Evolutionary conservation across 2,113 vertebrate species (phyloP).

Genomic region (Octodon degus): DNA sequence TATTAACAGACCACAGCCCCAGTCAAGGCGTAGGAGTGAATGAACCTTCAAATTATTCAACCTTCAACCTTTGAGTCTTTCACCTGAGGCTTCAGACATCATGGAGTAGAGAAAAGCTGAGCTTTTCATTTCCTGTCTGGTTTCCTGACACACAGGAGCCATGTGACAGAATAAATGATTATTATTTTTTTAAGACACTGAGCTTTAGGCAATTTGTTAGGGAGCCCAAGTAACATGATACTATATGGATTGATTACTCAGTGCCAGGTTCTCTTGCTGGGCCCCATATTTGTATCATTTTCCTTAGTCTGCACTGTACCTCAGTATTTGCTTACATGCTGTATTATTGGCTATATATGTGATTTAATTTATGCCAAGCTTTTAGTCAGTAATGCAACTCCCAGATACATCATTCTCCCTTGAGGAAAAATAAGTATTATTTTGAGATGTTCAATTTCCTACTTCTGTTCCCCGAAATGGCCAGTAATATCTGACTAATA

Average conservation of each 20-base stretch:
- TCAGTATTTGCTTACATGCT: slow-evolving; percentile 42
- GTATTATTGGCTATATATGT: neutral
- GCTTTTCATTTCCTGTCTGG: neutral
- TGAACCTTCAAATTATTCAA: neutral
- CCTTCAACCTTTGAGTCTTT: neutral
- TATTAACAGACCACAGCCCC: neutral
- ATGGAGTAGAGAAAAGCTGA: neutral
- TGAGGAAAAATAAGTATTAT: slow-evolving; percentile 46
- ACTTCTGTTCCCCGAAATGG: slow-evolving; percentile 18
- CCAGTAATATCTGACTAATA: neutral
- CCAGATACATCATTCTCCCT: neutral
- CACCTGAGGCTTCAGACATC: neutral
- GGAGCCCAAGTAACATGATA: neutral
- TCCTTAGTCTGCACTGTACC: neutral
- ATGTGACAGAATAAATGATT: neutral
- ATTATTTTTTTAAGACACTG: slow-evolving; percentile 2
- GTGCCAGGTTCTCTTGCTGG: neutral
- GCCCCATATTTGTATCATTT: neutral
- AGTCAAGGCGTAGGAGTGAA: neutral
- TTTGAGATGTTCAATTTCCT: slow-evolving; percentile 44
- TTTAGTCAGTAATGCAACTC: slow-evolving; percentile 14
- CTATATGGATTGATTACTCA: neutral
- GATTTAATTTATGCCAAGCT: slow-evolving; percentile 45
- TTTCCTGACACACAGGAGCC: neutral
- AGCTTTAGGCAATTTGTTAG: neutral